Evolutionary conservation across 2,113 vertebrate genomes (phyloP).

Genomic region (Tapirus terrestris): DNA sequence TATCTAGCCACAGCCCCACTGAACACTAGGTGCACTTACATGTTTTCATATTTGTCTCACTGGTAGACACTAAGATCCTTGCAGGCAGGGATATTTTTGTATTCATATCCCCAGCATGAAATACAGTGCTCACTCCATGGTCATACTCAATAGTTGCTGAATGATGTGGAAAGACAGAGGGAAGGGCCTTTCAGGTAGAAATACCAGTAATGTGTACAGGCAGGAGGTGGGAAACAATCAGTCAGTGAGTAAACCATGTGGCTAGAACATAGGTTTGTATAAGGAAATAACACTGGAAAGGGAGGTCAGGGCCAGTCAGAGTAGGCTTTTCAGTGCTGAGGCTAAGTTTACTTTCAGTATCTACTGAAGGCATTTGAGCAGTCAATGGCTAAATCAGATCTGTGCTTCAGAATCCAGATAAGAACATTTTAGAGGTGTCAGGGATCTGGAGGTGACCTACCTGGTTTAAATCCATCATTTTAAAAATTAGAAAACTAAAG

Average conservation of each 20-base stretch:
- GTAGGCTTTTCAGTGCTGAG: neutral
- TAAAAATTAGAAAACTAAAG: conserved; percentile 53
- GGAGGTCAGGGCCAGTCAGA: neutral
- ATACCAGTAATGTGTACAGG: neutral
- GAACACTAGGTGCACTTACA: neutral
- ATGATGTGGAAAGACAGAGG: neutral
- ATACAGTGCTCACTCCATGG: neutral
- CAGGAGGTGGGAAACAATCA: conserved; percentile 4
- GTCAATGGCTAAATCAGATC: conserved; percentile 24
- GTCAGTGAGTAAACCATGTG: neutral
- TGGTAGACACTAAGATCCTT: neutral
- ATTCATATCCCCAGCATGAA: neutral
- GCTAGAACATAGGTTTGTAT: neutral
- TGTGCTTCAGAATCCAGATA: conserved; percentile 36
- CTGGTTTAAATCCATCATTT: conserved; percentile 39
- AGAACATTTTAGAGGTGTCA: neutral
- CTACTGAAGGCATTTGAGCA: neutral
- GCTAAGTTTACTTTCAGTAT: conserved; percentile 41
- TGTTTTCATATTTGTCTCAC: conserved; percentile 32
- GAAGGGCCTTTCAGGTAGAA: neutral
- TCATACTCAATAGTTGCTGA: neutral
- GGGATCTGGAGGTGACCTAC: neutral
- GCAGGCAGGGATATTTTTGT: neutral
- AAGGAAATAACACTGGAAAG: conserved; percentile 37
- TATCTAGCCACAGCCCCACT: neutral